Percentiles rank a stretch among this genome's conserved stretches.
Conservation (phyloP, 2,888 invertebrate genomes). For the Capitulum mitella region DNA sequence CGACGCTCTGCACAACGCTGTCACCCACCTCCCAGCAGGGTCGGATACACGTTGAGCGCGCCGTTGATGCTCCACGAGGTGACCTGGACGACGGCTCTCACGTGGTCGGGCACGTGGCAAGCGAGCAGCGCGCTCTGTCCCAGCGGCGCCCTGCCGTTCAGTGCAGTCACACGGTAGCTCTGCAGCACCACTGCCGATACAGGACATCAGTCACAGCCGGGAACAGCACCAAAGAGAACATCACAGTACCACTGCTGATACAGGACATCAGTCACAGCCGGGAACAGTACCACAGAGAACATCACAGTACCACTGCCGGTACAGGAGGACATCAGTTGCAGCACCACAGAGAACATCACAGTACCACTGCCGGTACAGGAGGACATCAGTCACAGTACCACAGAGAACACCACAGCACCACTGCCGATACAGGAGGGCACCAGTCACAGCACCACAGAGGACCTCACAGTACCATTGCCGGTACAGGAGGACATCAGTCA, state of each 20-base stretch:
- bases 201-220: neutral
- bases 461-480: too few species aligned
- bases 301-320: neutral
- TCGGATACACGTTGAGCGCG: neutral
- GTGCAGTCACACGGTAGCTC: neutral
- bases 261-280: neutral
- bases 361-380: neutral
- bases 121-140: conserved; percentile 3
- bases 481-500: too few species aligned
- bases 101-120: conserved; percentile 18
- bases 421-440: too few species aligned
- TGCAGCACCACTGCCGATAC: neutral
- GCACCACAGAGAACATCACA: too few species aligned
- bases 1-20: too few species aligned
- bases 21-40: neutral
- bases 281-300: too few species aligned
- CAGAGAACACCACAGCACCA: too few species aligned
- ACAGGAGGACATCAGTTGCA: neutral
- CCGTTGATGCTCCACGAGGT: conserved; percentile 1
- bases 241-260: neutral
- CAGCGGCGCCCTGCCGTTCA: neutral
- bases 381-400: neutral
- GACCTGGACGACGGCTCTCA: neutral
- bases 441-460: too few species aligned
- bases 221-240: too few species aligned